Base-by-base conservation (phyloP, 2,113 vertebrate genomes). In the Probosciger aterrimus region DNA sequence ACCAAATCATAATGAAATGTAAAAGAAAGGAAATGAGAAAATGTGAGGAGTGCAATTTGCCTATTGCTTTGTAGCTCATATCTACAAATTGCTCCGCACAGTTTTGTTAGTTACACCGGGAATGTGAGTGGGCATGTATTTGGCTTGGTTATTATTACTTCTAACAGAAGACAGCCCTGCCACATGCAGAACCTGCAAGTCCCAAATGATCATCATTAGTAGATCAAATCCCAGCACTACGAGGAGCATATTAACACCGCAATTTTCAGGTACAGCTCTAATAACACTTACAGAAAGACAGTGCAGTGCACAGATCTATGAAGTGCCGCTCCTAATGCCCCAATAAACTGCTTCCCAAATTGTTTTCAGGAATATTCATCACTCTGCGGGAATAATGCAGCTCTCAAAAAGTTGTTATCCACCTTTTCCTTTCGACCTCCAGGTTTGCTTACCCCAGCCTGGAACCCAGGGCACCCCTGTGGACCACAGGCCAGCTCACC, bases 211-310 rank as follows among this genome's bases (percentile, higher is more conserved):
- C 55, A 8, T 46, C 90, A 60, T 94, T 82, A 94, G 90, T 2
- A n/a, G 87, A 91, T 85, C 78, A 85, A 79, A 87, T 14, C 93
- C 87, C 87, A 68, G 84, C 70, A 9, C 83, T 65, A 31, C 0
- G 35, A 91, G 77, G 47, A 89, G 83, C 88, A 79, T 63, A 92
- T 92, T 89, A 93, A 89, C 80, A 53, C 44, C n/a, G 33, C 86
- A 39, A 46, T 93, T 95, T 68, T 50, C 92, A 82, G 95, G 70
- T 86, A 53, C 69, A 63, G 76, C 81, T 87, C 81, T 64, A 78
- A 71, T 55, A 85, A 90, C 79, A 11, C 57, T 90, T 49, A 15
- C 43, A 88, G 91, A 90, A 79, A 91, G 88, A 25, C 81, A 25
- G 62, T 35, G 70, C 70, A 43, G 24, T 9, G 23, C 77, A 64